phyloP scores from a whole-genome alignment of 2,113 vertebrate species.

The Danionella cerebrum region DNA sequence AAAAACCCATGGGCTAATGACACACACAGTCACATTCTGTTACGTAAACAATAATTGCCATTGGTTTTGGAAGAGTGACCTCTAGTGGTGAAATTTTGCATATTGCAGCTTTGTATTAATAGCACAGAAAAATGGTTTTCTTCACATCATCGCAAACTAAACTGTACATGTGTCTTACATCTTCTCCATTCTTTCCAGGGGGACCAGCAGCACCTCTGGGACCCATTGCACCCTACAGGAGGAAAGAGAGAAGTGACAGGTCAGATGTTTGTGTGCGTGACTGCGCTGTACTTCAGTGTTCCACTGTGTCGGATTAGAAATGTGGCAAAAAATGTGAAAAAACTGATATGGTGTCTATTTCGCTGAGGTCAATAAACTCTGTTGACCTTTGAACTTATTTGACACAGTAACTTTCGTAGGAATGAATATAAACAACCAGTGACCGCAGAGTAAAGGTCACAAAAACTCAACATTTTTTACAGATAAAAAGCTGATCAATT shows the following conservation, averaged over 20 bases:
- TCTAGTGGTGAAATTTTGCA: no score
- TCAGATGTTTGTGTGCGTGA: background rate
- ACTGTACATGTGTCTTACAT: constrained; percentile 69
- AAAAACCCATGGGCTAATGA: no score
- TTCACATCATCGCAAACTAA: background rate
- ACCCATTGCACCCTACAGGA: constrained; percentile 88
- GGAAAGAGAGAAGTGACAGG: background rate
- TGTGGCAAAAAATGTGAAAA: no score
- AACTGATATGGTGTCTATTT: no score
- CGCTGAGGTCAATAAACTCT: background rate
- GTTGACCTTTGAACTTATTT: constrained; percentile 11
- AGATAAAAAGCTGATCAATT: background rate
- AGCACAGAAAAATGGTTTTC: background rate
- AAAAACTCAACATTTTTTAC: no score
- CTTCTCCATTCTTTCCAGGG: constrained; percentile 97
- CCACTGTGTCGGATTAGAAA: background rate
- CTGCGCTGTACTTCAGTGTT: constrained; percentile 13
- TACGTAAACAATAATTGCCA: no score
- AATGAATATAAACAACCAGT: background rate
- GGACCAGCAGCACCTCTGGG: constrained; percentile 86
- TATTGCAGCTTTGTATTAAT: no score
- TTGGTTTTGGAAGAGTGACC: no score
- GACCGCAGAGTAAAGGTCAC: no score
- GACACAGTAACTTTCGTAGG: no score
- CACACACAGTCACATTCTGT: no score